Percentiles rank a stretch among this genome's conserved stretches.
phyloP scores from a whole-genome alignment of 1,140 invertebrate genomes.

The Augochlora pura region DNA sequence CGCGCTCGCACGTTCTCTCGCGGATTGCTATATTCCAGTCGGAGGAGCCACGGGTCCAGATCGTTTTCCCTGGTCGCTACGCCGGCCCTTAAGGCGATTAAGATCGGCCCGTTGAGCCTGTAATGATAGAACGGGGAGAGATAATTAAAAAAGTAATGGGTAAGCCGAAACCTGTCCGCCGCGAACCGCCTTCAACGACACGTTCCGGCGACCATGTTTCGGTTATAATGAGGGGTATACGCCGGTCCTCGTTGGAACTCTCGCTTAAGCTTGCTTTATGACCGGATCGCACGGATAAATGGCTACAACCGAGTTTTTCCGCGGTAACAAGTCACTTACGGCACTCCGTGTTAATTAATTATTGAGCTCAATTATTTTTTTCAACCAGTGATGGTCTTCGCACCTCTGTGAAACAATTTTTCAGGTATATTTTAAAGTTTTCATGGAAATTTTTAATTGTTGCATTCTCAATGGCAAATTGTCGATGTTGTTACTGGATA shows the following conservation, averaged over 20 bases:
- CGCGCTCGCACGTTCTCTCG: background rate
- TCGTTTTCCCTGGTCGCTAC: background rate
- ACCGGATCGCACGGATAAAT: background rate
- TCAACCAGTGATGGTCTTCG: too few relatives aligned
- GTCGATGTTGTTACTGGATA: too few relatives aligned
- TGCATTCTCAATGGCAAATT: too few relatives aligned
- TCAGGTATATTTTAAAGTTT: too few relatives aligned
- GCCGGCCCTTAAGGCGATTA: constrained; percentile 68
- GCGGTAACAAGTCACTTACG: background rate
- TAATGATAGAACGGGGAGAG: constrained; percentile 56
- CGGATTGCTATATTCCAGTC: constrained; percentile 34
- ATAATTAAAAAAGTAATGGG: constrained; percentile 74
- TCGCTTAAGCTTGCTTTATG: background rate
- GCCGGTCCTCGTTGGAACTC: background rate
- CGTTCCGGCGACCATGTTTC: background rate
- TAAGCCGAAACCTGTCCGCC: constrained; percentile 52
- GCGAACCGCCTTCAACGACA: constrained; percentile 17
- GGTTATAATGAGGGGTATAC: background rate
- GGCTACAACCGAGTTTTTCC: background rate
- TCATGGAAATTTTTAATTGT: too few relatives aligned
- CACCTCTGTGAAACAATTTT: too few relatives aligned
- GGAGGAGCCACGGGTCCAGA: constrained; percentile 7
- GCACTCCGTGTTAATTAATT: background rate
- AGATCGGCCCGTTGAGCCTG: constrained; percentile 59
- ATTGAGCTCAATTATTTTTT: too few relatives aligned